phyloP scores from a whole-genome alignment of 1,140 invertebrate genomes.

The Oryctes rhinoceros region DNA sequence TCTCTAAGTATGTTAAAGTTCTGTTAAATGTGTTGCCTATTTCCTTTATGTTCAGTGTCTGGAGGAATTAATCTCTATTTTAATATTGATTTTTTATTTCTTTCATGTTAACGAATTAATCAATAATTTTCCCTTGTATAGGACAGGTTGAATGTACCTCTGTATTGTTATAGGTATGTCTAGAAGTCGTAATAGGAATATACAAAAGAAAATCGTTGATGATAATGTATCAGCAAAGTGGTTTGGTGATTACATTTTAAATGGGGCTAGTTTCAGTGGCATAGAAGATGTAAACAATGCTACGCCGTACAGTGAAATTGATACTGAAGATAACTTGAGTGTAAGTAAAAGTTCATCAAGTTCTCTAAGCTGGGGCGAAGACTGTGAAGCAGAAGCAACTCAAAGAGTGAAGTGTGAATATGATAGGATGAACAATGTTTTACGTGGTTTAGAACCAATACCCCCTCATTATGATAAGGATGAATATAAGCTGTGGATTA shows the following conservation, averaged over 20 bases:
- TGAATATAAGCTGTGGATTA: constrained; percentile 53
- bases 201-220: not conserved
- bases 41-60: too few relatives aligned
- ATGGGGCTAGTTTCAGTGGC: not conserved
- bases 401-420: constrained; percentile 50
- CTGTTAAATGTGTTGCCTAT: too few relatives aligned
- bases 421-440: constrained; percentile 51
- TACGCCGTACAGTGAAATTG: not conserved
- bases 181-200: constrained; percentile 16
- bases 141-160: not conserved
- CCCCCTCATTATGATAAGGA: constrained; percentile 50
- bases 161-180: not conserved
- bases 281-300: not conserved
- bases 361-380: constrained; percentile 55
- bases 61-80: too few relatives aligned
- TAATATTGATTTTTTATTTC: constrained; percentile 1
- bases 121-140: constrained; percentile 12
- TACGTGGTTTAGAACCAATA: constrained; percentile 49
- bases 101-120: constrained; percentile 7
- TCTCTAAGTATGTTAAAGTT: too few relatives aligned
- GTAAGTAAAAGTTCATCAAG: constrained; percentile 51
- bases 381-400: constrained; percentile 51
- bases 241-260: constrained; percentile 8
- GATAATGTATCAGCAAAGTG: not conserved
- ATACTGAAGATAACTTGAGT: constrained; percentile 27